Conservation (phyloP, 37 sponge, comb jelly and placozoan species). For the Haliclona indistincta region DNA sequence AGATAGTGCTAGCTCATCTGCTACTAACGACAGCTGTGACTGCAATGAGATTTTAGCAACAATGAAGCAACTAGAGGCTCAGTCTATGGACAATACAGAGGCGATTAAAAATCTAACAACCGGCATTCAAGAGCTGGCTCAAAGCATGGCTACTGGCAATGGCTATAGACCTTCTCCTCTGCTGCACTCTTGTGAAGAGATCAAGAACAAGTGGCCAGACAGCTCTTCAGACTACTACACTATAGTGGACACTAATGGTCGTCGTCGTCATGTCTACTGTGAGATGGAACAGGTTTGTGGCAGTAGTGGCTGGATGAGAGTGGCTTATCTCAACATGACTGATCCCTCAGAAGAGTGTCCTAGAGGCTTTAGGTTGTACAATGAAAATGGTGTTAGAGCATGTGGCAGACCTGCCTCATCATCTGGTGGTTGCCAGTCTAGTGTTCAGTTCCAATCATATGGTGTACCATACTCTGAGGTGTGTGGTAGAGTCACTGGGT, state of each 20-base stretch:
- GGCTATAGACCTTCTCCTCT: no score
- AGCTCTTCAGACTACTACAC: conserved; percentile 2
- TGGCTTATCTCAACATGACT: conserved; percentile 28
- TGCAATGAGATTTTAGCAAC: no score
- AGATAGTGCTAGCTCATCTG: no score
- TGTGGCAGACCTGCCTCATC: conserved; percentile 6
- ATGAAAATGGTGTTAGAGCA: conserved; percentile 3
- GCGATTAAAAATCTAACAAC: no score
- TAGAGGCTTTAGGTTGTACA: background rate
- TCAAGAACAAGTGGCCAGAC: conserved; percentile 1
- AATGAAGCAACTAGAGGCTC: no score
- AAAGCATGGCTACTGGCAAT: no score
- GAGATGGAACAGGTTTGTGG: conserved; percentile 15
- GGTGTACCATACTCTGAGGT: conserved; percentile 14
- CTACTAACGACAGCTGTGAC: no score
- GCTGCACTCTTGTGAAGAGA: conserved; percentile 1
- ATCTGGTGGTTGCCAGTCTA: background rate
- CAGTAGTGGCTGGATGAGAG: conserved; percentile 4
- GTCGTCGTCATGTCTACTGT: conserved; percentile 16
- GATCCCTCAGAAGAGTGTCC: conserved; percentile 11
- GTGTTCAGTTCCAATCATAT: background rate
- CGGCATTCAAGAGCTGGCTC: no score
- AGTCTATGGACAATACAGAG: no score
- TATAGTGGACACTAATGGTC: background rate
- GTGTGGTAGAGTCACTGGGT: conserved; percentile 23